Base-by-base conservation (phyloP, 2,888 invertebrate genomes). In the Aphidius colemani region DNA sequence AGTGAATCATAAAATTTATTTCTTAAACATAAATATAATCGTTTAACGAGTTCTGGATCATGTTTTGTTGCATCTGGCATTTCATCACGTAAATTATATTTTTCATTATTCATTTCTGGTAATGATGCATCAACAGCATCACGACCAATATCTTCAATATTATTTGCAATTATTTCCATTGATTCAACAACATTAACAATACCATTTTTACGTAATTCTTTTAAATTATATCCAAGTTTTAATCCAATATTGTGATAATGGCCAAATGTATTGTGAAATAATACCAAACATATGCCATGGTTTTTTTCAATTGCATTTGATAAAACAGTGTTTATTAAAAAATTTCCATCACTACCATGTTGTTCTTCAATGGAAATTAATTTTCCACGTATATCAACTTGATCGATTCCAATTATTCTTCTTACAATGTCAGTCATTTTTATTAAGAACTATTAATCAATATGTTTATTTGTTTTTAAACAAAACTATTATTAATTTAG, bases 201-300 rank as follows among this genome's bases (percentile, higher is more conserved):
- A 55, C 85, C 85, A 11, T 83, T 78, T 53, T 83, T 83, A 40
- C 84, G 78, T 64, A 85, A 82, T 59, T 85, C 80, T 45, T 86
- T 85, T 44, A 92, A 81, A 78, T 91, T 91, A 75, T 89, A 91
- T 58, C 91, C 91, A 75, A 92, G 84, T 73, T 90, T 89, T 75
- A 90, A 87, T 10, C 91, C 90, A 45, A 92, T 86, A 81, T 88
- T 89, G 66, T 90, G 88, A 74, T 91, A 93, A 77, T 93, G 92
- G 61, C 86, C 85, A 56, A 90, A 83, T 2, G 89, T 87, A 74
- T 92, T 90, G 76, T 92, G 92, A 66, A 90, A 84, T 58, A 88
- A 86, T 57, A 92, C 83, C 56, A 92, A 82, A 71, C 91, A 84
- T 7, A 89, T 82, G 60, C 85, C 86, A 63, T 85, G 83, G 66